These are phyloP conservation scores for Drosophila quinaria DNA, from an alignment of 2,888 invertebrate species.

Conservation along the genomic window DNA sequence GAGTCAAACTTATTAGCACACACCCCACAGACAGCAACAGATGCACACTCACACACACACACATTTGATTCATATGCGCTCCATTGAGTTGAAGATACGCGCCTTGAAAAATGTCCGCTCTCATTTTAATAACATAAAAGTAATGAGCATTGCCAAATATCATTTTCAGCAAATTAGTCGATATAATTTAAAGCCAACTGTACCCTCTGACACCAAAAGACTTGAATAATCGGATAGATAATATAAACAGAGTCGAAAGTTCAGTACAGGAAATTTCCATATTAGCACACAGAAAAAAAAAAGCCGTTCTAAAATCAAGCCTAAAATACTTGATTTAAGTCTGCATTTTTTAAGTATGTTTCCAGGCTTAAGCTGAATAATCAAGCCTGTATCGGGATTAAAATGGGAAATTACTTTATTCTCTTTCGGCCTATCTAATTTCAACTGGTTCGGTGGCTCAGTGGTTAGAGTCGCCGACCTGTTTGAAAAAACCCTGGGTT, in stretches of 20 bases:
- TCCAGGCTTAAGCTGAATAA: too few relatives aligned
- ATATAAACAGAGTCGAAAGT: background rate
- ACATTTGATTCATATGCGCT: slow-evolving; percentile 40
- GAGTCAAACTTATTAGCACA: slow-evolving; percentile 43
- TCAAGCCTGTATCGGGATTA: too few relatives aligned
- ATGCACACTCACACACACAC: background rate
- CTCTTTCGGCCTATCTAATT: too few relatives aligned
- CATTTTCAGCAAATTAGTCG: slow-evolving; percentile 37
- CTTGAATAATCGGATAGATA: background rate
- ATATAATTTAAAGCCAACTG: slow-evolving; percentile 36
- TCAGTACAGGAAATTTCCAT: background rate
- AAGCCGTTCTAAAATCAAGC: too few relatives aligned
- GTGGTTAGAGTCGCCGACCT: too few relatives aligned
- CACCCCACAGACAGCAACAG: slow-evolving; percentile 14
- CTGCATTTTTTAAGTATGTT: too few relatives aligned
- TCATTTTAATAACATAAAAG: slow-evolving; percentile 50
- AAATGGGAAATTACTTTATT: too few relatives aligned
- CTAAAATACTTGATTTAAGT: too few relatives aligned
- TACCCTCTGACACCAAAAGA: background rate
- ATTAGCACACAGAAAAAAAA: too few relatives aligned
- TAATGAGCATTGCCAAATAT: slow-evolving; percentile 43
- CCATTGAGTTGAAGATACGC: slow-evolving; percentile 45
- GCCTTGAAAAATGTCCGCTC: slow-evolving; percentile 23
- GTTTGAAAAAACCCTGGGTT: too few relatives aligned
- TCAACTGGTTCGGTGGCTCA: too few relatives aligned